These are phyloP conservation scores for Polypterus bichir DNA, from an alignment of 2,113 vertebrate genomes.

Conservation along the genomic window DNA sequence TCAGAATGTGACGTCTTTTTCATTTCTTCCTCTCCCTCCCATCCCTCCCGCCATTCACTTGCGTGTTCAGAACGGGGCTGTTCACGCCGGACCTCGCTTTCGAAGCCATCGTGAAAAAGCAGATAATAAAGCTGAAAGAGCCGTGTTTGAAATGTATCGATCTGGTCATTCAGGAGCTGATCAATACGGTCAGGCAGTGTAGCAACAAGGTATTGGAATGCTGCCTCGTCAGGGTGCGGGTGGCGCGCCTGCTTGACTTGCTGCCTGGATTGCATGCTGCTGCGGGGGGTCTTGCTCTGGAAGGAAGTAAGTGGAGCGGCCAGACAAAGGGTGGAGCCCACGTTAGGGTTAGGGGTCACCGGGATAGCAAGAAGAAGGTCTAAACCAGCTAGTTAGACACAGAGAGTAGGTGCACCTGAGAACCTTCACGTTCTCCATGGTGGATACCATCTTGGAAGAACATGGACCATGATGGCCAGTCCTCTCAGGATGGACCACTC, in stretches of 20 bases:
- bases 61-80: slow-evolving; percentile 80
- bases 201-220: slow-evolving; percentile 77
- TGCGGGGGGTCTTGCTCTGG: not conserved
- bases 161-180: slow-evolving; percentile 94
- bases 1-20: not conserved
- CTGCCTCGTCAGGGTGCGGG: too few relatives aligned
- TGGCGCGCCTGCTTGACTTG: too few relatives aligned
- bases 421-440: too few relatives aligned
- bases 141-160: slow-evolving; percentile 96
- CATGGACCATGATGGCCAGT: too few relatives aligned
- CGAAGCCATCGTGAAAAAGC: slow-evolving; percentile 97
- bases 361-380: too few relatives aligned
- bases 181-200: slow-evolving; percentile 93
- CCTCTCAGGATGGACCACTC: too few relatives aligned
- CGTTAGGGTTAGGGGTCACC: too few relatives aligned
- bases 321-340: too few relatives aligned
- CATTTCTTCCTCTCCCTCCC: slow-evolving; percentile 1
- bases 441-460: too few relatives aligned
- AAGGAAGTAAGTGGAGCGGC: slow-evolving; percentile 15
- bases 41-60: slow-evolving; percentile 16
- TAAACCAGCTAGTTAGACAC: too few relatives aligned
- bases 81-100: slow-evolving; percentile 97
- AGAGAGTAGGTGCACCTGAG: too few relatives aligned
- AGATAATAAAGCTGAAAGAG: slow-evolving; percentile 96
- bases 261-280: too few relatives aligned